Evolutionary conservation across 2,888 invertebrate species (phyloP), one percentile per base, ranked within the genome.

Genomic region (Apamea anceps): DNA sequence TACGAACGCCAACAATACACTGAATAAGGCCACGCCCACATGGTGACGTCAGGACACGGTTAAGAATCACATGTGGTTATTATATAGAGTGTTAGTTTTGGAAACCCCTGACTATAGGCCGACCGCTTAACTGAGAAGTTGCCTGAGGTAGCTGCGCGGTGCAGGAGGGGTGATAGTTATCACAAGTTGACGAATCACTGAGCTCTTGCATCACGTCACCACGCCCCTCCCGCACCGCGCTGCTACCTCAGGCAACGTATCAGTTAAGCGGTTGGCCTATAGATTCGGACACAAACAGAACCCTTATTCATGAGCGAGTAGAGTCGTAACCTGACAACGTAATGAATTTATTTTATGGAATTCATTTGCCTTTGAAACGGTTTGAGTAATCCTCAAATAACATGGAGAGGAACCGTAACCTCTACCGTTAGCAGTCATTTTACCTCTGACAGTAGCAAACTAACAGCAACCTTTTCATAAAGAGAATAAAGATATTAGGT

Each of bases 231-330:
- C 48, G 48, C 48, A 48, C 13, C 13, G 1, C 48, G 13, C 48
- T 48, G 48, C 48, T 48, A 15, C 48, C 48, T 13, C 13, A 48
- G 4, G 48, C 48, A 48, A 48, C 15, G 48, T 15, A 13, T 48
- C 48, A 48, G 48, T 48, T 48, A 48, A 15, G 48, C 48, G 48
- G 48, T 48, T 48, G 48, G 48, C 48, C 48, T 48, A 48, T 48
- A 74, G 45, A 32, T 51, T 48, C 8, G 5, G 32, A 32, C 21
- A 12, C 65, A 72, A 42, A 45, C 25, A 10, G 28, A 15, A 25
- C 74, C 72, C 48, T 72, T 74, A 74, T 74, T 74, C 72, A 72
- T 74, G 74, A 74, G 74, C n/a, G 21, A 51, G 37, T 51, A 1
- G 72, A 37, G n/a, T 72, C 15, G 32, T 71, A 48, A 18, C 12